phyloP scores from a whole-genome alignment of 2,888 invertebrate species.

The Oscheius onirici region DNA sequence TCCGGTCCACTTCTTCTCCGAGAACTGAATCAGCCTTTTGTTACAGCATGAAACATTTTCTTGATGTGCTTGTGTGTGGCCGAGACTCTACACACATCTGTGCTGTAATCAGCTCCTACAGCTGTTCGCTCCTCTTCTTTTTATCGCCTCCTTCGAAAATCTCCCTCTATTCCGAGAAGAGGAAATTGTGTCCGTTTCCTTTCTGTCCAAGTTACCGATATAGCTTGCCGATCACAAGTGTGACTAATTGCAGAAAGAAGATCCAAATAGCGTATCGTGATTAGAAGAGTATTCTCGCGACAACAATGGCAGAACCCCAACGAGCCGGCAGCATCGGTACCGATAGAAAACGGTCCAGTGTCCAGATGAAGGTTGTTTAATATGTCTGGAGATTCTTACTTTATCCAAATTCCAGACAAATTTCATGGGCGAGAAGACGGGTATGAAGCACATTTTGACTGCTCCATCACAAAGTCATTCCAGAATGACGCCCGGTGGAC shows the following conservation, averaged over 20 bases:
- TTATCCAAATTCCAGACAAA: conserved; percentile 1
- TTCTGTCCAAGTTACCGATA: neutral
- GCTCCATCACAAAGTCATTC: conserved; percentile 54
- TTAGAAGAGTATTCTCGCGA: conserved; percentile 1
- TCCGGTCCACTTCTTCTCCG: neutral
- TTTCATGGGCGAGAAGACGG: conserved; percentile 37
- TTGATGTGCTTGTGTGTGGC: conserved; percentile 16
- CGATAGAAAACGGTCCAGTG: conserved; percentile 32
- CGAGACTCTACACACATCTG: conserved; percentile 12
- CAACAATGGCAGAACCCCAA: conserved; percentile 17
- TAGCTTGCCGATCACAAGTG: neutral
- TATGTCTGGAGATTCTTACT: neutral
- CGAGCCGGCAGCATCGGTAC: conserved; percentile 29
- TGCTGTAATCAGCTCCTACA: conserved; percentile 22
- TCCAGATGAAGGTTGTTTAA: conserved; percentile 16
- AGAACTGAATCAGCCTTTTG: neutral
- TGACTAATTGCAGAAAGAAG: conserved; percentile 7
- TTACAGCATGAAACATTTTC: neutral
- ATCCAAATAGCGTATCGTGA: conserved; percentile 12
- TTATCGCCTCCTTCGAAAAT: neutral
- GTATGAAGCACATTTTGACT: conserved; percentile 50
- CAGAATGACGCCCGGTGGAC: conserved; percentile 50
- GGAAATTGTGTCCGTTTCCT: neutral
- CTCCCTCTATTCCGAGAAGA: neutral
- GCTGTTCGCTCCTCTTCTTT: conserved; percentile 17